Evolutionary conservation across 2,888 invertebrate genomes (phyloP), one percentile per base, ranked within the genome.

Genomic region (Drosophila multiciliata): DNA sequence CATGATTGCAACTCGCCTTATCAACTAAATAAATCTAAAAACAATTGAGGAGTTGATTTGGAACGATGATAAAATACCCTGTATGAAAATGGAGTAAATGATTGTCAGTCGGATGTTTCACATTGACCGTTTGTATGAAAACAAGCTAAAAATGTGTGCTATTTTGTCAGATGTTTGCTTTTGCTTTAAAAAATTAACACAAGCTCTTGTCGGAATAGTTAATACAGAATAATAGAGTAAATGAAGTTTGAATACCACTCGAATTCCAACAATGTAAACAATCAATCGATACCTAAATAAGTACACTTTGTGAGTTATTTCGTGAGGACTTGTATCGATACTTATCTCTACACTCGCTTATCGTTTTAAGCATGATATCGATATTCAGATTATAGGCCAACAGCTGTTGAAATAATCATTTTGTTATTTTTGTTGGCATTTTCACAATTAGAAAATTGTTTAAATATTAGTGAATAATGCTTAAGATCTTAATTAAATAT

Each of bases 1-100:
- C 99, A 99, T 99, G 92, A 94, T 70, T 67, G 8, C 6, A 61
- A 65, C 42, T 53, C 45, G 3, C 32, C 35, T 57, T 59, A 4
- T n/a, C 2, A 33, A 52, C 26, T 29, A 11, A 54, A n/a, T 33
- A 23, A 26, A 42, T 20, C 12, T 61, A 17, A 33, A 40, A 23
- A 60, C 23, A 69, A 89, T 87, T 81, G 23, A 23, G 23, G 23
- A 23, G 23, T 23, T 23, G 23, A 23, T 23, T 23, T 23, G 23
- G 23, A 23, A 23, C 23, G 23, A 23, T 1, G 23, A 23, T 23
- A 23, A 33, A 52, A 60, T 62, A 7, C 61, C 61, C 79, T 65
- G 48, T 60, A 65, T 45, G 20, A 40, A 29, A 45, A 17, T 0
- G 0, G 0, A 29, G 4, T 15, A 1, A 15, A 0, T 15, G 9